Evolutionary conservation across 2,888 invertebrate genomes (phyloP), one percentile per base, ranked within the genome.

Genomic region (Tetranychus truncatus): DNA sequence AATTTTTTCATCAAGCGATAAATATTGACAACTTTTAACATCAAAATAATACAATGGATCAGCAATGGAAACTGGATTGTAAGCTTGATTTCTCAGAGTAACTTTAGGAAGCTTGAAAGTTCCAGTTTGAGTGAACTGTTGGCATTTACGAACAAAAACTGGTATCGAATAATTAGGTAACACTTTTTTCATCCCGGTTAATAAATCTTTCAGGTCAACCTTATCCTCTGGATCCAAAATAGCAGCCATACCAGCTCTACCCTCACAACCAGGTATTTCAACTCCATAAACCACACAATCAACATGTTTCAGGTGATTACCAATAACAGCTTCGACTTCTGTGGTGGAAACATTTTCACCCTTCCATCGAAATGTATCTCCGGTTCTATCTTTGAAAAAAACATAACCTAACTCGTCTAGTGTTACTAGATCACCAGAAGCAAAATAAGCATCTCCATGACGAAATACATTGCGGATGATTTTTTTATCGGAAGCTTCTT

Each of bases 331-430:
- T 84, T 99, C 97, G 9, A 99, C 91, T 84, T 99, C 99, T 4
- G 92, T 91, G 8, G 99, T 99, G 71, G 95, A 95, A 3, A 99
- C 97, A 84, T 99, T 99, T 85, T 99, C 99, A 11, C 99, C 76
- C 80, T 78, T 76, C 86, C 86, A 86, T 8, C 85, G 80, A 81
- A 92, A 97, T 4, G 97, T 99, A 83, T 97, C 97, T 0, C 97
- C 97, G 0, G 95, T 95, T 79, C 96, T 87, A 84, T 97, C 96
- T 81, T 88, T 89, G 86, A 96, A 96, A 84, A 88, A 95, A 81
- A 91, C 88, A 84, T 92, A 95, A 71, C 95, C 95, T n/a, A 89
- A 86, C 79, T 94, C 89, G 83, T 97, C 95, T 84, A 89, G 89
- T 66, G 91, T 88, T 78, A 96, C 84, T 80, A 96, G 87, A 85